Base-by-base conservation (phyloP, 2,888 invertebrate genomes). In the Automeris io region DNA sequence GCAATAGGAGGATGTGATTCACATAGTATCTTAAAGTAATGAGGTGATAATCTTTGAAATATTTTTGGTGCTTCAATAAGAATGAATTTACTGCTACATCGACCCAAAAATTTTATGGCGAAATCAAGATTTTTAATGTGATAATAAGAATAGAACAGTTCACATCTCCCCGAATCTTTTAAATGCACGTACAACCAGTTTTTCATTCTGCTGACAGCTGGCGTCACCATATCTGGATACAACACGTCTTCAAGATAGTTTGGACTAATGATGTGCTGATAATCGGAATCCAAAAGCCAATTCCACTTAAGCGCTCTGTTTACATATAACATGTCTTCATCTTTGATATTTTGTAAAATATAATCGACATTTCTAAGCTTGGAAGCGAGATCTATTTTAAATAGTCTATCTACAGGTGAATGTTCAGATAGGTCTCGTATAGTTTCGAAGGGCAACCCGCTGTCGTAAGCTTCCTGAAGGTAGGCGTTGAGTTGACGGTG, bases 121-220 rank as follows among this genome's bases (percentile, higher is more conserved):
- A 53, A 51, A 25, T 61, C 45, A 6, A 61, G 60, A 35, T 66
- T 44, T 8, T 40, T 48, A 0, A 45, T 37, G 29, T 51, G 57
- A 43, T 76, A 76, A 47, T 68, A 61, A 35, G 57, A 41, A 44
- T 73, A 80, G 48, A 81, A 79, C 33, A 58, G 46, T 41, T 61
- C 46, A 41, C 71, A 73, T 40, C 62, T 56, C 11, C 43, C 6
- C 4, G 57, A 22, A 23, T 75, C 66, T 21, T 40, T 38, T 16
- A 57, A 33, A 41, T 57, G 39, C 5, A 49, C 5, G 23, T 43
- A 37, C n/a, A 55, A 43, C 49, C 49, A 54, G 25, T 50, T 46
- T 40, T 42, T 47, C 33, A 49, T 41, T 47, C 54, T 57, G 18
- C 40, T 49, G 0, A 52, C 42, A 9, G 55, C 54, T 13, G 49